phyloP scores from a whole-genome alignment of 2,113 vertebrate genomes.

The Polypterus bichir region DNA sequence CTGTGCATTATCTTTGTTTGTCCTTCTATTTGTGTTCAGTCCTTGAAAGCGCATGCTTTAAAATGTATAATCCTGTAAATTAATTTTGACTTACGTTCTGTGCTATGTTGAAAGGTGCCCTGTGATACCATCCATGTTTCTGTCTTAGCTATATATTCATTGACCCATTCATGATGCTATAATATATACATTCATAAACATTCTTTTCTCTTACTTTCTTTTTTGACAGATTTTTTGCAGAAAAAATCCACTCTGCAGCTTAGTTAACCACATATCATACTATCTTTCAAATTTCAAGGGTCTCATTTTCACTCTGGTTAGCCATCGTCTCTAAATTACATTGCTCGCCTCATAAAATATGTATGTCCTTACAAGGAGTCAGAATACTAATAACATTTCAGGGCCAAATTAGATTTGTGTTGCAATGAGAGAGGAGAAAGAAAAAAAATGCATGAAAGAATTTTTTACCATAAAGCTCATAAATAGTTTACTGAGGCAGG shows the following conservation, averaged over 20 bases:
- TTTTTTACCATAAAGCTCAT: conserved; percentile 53
- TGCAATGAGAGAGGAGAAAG: conserved; percentile 28
- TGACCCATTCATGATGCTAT: too few species aligned
- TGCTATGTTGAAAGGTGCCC: too few species aligned
- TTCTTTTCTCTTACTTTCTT: background rate
- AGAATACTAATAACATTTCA: conserved; percentile 46
- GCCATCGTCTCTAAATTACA: conserved; percentile 43
- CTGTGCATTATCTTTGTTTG: too few species aligned
- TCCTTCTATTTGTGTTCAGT: too few species aligned
- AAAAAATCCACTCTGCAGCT: conserved; percentile 4
- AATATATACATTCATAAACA: too few species aligned
- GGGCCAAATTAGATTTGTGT: conserved; percentile 51
- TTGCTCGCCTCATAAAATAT: conserved; percentile 51
- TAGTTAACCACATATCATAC: conserved; percentile 7
- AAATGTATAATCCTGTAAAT: too few species aligned
- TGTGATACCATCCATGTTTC: too few species aligned
- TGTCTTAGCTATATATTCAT: too few species aligned
- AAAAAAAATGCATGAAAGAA: conserved; percentile 51
- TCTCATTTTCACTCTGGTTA: conserved; percentile 32
- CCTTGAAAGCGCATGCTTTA: too few species aligned
- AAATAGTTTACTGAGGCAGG: conserved; percentile 63
- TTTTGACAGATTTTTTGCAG: background rate
- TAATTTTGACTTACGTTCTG: too few species aligned
- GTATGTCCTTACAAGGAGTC: conserved; percentile 41
- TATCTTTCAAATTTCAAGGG: conserved; percentile 3